A percentile compares a stretch with the other conserved stretches of the same genome.
These are phyloP conservation scores for Bufotes viridis DNA, from an alignment of 2,797 vertebrate genomes.

Conservation along the genomic window DNA sequence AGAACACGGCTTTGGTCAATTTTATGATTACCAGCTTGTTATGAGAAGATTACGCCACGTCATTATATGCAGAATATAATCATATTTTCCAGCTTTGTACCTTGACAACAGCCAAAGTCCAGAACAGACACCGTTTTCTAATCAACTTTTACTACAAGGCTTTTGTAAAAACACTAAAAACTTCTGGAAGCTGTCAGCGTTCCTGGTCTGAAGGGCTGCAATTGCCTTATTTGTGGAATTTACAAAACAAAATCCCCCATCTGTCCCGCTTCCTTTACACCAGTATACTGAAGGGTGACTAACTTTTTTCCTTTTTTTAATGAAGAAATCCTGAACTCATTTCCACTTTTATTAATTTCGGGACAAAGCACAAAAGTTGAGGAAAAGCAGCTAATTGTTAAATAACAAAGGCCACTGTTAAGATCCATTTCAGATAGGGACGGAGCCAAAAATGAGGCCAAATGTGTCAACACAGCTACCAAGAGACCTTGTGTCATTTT, in stretches of 20 bases:
- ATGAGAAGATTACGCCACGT: conserved; percentile 13
- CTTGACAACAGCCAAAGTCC: conserved; percentile 49
- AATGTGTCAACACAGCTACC: conserved; percentile 73
- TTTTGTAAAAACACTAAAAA: not conserved
- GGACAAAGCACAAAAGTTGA: conserved; percentile 6
- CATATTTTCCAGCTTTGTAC: conserved; percentile 39
- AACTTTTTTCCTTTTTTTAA: not conserved
- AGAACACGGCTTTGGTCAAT: not conserved
- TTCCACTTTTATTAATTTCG: conserved; percentile 11
- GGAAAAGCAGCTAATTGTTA: conserved; percentile 54
- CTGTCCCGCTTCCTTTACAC: not conserved
- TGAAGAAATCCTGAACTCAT: conserved; percentile 14
- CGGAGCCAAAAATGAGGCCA: conserved; percentile 71
- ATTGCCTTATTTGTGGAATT: not conserved
- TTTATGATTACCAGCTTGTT: conserved; percentile 11
- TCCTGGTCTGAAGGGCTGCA: not conserved
- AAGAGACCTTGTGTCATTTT: conserved; percentile 82
- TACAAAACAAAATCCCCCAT: not conserved
- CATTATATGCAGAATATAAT: conserved; percentile 38
- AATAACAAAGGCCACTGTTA: conserved; percentile 47
- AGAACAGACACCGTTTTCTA: conserved; percentile 24
- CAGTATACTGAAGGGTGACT: not conserved
- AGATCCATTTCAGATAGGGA: conserved; percentile 68
- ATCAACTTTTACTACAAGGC: conserved; percentile 17
- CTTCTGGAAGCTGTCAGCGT: not conserved